Evolutionary conservation across 2,888 invertebrate genomes (phyloP).

Genomic region (Tiliacea aurago): DNA sequence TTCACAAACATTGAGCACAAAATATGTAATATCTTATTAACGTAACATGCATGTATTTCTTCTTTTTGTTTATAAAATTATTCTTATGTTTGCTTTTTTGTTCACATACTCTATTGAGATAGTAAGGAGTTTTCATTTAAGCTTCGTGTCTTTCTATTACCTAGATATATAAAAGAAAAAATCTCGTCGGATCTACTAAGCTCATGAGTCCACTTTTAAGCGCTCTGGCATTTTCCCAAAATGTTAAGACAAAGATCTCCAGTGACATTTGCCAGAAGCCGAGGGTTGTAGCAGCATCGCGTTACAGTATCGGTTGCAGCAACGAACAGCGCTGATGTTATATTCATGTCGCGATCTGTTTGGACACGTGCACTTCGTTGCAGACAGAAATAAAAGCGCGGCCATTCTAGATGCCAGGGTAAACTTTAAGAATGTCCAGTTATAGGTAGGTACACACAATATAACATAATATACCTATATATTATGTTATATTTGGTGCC

Average conservation of each 20-base stretch:
- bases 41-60: too few species aligned
- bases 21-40: too few species aligned
- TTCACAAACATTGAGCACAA: too few species aligned
- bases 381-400: constrained; percentile 6
- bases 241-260: constrained; percentile 28
- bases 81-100: too few species aligned
- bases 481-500: too few species aligned
- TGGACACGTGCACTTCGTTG: constrained; percentile 28
- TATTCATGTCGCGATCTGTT: constrained; percentile 52
- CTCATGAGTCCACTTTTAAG: constrained; percentile 17
- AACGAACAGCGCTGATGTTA: constrained; percentile 47
- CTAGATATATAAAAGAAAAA: constrained; percentile 1
- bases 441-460: neutral
- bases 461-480: too few species aligned
- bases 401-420: constrained; percentile 1
- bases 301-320: constrained; percentile 41
- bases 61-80: too few species aligned
- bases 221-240: constrained; percentile 46
- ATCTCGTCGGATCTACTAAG: constrained; percentile 1
- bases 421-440: neutral
- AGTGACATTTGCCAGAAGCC: constrained; percentile 36
- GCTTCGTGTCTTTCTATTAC: too few species aligned
- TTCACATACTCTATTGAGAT: too few species aligned
- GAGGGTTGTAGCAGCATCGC: constrained; percentile 14
- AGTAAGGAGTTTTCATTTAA: too few species aligned